These are phyloP conservation scores for Peromyscus maniculatus DNA, from an alignment of 2,113 vertebrate genomes.

Conservation along the genomic window DNA sequence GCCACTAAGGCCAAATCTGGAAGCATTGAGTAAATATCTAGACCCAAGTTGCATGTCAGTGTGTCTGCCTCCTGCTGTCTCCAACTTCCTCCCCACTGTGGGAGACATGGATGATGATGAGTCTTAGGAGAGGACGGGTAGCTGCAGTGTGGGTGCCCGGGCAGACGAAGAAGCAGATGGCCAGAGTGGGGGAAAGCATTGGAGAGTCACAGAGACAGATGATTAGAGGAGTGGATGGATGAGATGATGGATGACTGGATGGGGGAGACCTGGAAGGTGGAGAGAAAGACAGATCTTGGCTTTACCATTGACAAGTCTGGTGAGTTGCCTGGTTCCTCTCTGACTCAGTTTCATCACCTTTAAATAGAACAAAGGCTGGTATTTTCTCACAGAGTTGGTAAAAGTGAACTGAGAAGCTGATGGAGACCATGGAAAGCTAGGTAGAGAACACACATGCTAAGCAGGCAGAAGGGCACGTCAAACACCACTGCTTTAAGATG, in stretches of 20 bases:
- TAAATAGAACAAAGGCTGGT: not conserved
- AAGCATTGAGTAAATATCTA: slow-evolving; percentile 69
- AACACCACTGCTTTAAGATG: no score
- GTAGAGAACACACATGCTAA: not conserved
- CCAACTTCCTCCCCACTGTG: not conserved
- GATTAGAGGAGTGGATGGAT: not conserved
- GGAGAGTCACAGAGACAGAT: not conserved
- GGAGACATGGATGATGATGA: not conserved
- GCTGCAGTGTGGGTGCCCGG: no score
- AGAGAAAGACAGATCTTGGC: not conserved
- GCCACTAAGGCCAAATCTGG: not conserved
- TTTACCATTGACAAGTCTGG: not conserved
- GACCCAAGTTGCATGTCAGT: slow-evolving; percentile 45
- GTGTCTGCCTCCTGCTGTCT: slow-evolving; percentile 30
- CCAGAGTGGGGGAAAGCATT: no score
- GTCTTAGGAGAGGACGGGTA: not conserved
- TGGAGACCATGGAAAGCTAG: not conserved
- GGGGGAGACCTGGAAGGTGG: not conserved
- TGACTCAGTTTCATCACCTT: not conserved
- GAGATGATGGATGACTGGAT: not conserved
- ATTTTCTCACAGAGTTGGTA: not conserved
- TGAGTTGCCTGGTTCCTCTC: not conserved
- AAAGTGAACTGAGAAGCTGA: not conserved
- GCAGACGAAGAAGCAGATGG: not conserved
- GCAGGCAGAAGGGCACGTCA: not conserved